Percentiles rank a stretch among this genome's conserved stretches.
Conservation (phyloP, 2,888 invertebrate species). For the Apodemia zela region DNA sequence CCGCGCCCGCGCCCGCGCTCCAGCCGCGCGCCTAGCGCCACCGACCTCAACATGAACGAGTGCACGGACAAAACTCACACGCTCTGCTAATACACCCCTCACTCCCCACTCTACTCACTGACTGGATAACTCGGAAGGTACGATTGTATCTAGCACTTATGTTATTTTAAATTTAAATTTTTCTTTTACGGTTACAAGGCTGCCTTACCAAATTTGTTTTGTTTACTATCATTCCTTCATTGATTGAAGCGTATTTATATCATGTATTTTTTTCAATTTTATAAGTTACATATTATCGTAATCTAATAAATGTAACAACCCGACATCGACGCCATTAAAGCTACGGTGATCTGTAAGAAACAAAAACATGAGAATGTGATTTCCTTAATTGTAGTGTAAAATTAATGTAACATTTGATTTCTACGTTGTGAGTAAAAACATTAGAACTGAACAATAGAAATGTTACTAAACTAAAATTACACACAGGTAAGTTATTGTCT, state of each 20-base stretch:
- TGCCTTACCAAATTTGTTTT: neutral
- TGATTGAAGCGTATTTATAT: neutral
- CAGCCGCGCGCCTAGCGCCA: constrained; percentile 42
- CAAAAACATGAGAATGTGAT: no score
- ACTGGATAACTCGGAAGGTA: constrained; percentile 1
- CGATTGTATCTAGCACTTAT: neutral
- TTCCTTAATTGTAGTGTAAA: no score
- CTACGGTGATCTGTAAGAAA: no score
- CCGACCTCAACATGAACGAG: constrained; percentile 42
- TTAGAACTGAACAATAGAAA: no score
- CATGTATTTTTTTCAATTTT: no score
- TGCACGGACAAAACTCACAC: constrained; percentile 27
- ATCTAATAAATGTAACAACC: no score
- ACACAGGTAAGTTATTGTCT: no score
- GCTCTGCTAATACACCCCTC: neutral
- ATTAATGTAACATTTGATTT: no score
- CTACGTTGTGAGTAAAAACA: no score
- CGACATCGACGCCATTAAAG: no score
- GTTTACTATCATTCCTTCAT: neutral
- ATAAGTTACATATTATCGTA: no score
- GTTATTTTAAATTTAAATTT: neutral
- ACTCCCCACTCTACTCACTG: neutral
- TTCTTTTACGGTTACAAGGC: neutral
- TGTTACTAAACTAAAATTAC: no score
- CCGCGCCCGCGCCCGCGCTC: constrained; percentile 33